These are phyloP conservation scores for Teleiodes luculella DNA, from an alignment of 2,888 invertebrate genomes.

Conservation along the genomic window DNA sequence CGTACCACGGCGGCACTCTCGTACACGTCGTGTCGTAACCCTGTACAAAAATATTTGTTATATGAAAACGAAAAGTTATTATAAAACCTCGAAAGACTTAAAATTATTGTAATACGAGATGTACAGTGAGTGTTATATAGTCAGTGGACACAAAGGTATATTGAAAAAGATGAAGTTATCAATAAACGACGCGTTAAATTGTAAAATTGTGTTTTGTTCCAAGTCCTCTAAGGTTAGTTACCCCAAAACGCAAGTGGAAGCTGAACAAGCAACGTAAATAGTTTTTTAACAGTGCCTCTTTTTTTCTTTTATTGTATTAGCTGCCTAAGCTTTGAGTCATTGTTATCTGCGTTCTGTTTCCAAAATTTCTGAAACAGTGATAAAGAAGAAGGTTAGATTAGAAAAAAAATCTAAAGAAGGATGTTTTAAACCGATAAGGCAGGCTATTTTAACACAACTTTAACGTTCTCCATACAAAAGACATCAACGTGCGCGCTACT, in stretches of 20 bases:
- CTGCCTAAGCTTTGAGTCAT: constrained; percentile 2
- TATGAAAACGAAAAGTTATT: constrained; percentile 72
- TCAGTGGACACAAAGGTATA: constrained; percentile 79
- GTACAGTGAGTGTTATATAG: constrained; percentile 80
- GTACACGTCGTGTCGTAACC: constrained; percentile 71
- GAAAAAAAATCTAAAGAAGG: neutral
- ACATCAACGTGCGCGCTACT: constrained; percentile 37
- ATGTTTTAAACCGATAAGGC: neutral
- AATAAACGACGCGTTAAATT: constrained; percentile 77
- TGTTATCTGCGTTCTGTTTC: neutral
- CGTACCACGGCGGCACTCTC: constrained; percentile 72
- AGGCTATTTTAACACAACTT: neutral
- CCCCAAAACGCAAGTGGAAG: neutral
- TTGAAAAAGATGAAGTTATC: constrained; percentile 76
- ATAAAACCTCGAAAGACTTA: constrained; percentile 74
- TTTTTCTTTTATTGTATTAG: neutral
- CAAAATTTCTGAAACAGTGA: neutral
- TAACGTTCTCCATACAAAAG: constrained; percentile 34
- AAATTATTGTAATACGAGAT: constrained; percentile 77
- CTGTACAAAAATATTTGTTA: constrained; percentile 78
- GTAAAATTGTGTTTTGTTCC: constrained; percentile 68
- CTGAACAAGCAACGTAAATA: neutral
- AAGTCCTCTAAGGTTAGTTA: constrained; percentile 31
- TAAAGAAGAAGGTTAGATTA: neutral
- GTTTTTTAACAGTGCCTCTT: neutral